Evolutionary conservation across 2,888 invertebrate genomes (phyloP), one percentile per base, ranked within the genome.

Genomic region (Frankliniella fusca): DNA sequence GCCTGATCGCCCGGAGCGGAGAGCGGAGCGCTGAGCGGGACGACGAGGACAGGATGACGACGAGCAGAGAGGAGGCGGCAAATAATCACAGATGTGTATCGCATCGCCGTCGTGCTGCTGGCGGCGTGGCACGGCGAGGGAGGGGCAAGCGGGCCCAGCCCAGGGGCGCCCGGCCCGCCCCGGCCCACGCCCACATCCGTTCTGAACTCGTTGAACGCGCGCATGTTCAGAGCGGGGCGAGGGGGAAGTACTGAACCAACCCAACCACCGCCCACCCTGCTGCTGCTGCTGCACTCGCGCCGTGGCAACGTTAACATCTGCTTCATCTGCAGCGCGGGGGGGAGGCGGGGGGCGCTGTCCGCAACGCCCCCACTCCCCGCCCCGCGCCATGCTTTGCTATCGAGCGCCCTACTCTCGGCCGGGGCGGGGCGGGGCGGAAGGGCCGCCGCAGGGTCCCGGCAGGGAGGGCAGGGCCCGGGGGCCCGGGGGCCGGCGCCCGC

Each of bases 391-490:
- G 70, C 70, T 27, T 76, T 12, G 70, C 70, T 76, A 76, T 76
- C 70, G 70, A 76, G 70, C 70, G 70, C 70, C 70, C 70, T 76
- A 76, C 70, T 76, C 70, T 76, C 70, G 70, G 70, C 70, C 54
- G 15, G 54, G 18, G 0, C 18, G 0, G 54, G 54, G 54, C 54
- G 7, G 3, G 3, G 38, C 3, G 54, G 54, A 11, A 18, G 3
- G 3, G 38, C 3, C 38, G 38, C 38, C 5, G 38, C 38, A 38
- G 54, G 54, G 15, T 8, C 2, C 54, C 54, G 54, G 54, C 54
- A 12, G 38, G 38, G 38, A 38, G 15, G 54, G 18, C 54, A 2
- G 54, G 54, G 12, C 3, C 12, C n/a, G n/a, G n/a, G n/a, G n/a
- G n/a, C n/a, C n/a, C n/a, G n/a, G 15, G 15, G 54, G 54, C 54